Conservation (phyloP, 2,113 vertebrate species). For the Notiomystis cincta region DNA sequence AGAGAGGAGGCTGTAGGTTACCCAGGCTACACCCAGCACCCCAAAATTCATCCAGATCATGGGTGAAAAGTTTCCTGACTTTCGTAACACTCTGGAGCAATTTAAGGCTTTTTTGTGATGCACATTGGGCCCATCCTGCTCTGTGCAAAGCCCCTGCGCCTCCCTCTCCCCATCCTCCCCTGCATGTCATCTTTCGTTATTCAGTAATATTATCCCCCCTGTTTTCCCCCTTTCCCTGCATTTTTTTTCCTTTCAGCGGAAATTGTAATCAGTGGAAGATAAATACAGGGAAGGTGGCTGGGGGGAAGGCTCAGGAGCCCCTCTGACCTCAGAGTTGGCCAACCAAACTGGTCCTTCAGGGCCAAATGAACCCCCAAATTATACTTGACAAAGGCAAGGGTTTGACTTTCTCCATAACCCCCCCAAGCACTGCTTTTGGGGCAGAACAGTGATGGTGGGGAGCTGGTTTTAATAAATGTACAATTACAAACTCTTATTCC, state of each 20-base stretch:
- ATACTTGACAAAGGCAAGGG: background rate
- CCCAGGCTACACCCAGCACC: background rate
- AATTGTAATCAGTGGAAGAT: constrained; percentile 49
- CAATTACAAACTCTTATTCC: background rate
- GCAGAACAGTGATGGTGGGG: fast-evolving
- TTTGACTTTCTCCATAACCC: background rate
- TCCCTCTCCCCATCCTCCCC: background rate
- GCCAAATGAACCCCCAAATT: background rate
- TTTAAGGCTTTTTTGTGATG: background rate
- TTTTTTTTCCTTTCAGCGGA: background rate
- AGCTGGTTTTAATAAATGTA: background rate
- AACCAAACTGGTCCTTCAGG: background rate
- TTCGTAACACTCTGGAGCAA: background rate
- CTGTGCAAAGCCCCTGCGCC: fast-evolving
- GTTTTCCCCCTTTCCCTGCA: background rate
- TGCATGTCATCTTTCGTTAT: background rate
- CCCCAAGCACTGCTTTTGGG: background rate
- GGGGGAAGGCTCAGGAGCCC: background rate
- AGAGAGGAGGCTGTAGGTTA: background rate
- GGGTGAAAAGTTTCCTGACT: background rate
- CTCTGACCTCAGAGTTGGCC: background rate
- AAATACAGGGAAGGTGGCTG: background rate
- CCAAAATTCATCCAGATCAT: background rate
- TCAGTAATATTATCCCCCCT: background rate
- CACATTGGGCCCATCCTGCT: background rate